These are phyloP conservation scores for Scalopus aquaticus DNA, from an alignment of 2,113 vertebrate species.

Conservation along the genomic window DNA sequence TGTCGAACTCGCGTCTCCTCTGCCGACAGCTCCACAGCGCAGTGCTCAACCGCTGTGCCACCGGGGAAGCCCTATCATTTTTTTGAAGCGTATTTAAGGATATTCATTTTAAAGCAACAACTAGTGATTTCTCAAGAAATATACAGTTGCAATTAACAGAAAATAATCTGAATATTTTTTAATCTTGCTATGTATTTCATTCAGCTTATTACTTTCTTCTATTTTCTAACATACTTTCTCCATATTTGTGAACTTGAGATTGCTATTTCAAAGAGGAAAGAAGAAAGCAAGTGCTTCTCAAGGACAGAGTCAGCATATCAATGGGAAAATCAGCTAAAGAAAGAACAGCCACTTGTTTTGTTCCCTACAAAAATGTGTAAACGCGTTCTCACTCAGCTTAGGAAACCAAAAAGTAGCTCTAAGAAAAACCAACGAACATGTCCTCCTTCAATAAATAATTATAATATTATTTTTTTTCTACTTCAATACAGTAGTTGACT, in stretches of 20 bases:
- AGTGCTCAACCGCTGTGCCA: too few species aligned
- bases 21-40: too few species aligned
- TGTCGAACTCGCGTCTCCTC: too few species aligned
- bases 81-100: neutral
- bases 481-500: neutral
- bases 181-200: neutral
- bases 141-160: neutral
- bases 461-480: neutral
- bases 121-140: neutral
- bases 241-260: neutral
- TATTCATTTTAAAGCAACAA: conserved; percentile 27
- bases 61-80: too few species aligned
- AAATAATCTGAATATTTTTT: neutral
- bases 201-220: neutral
- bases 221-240: neutral
- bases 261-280: neutral
- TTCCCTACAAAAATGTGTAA: conserved; percentile 30
- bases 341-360: neutral
- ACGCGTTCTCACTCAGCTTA: neutral
- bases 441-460: neutral
- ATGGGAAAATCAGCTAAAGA: conserved; percentile 18
- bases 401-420: neutral
- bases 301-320: conserved; percentile 29
- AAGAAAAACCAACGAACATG: conserved; percentile 15
- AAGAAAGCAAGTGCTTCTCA: conserved; percentile 1